Conservation (phyloP, 1,140 invertebrate genomes). For the Drosophila guanche region DNA sequence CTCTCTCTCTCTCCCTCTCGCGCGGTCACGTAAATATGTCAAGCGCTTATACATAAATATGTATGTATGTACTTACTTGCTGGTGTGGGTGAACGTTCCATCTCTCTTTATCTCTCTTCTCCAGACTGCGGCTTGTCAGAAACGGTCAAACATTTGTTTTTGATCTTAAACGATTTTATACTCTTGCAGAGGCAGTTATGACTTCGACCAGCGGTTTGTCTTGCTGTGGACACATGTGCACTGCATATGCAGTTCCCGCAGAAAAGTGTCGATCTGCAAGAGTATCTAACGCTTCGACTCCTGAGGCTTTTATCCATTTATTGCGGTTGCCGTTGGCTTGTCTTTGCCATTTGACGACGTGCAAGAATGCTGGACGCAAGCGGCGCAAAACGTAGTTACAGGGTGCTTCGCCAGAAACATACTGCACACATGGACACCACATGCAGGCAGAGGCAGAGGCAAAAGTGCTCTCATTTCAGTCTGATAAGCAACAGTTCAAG, state of each 20-base stretch:
- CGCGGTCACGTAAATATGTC: conserved; percentile 70
- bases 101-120: conserved; percentile 4
- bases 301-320: background rate
- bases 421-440: conserved; percentile 32
- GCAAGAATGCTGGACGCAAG: conserved; percentile 39
- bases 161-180: conserved; percentile 34
- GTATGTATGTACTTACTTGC: background rate
- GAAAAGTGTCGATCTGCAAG: too few relatives aligned
- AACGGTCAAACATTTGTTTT: conserved; percentile 51
- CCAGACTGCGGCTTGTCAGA: conserved; percentile 22
- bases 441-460: conserved; percentile 24
- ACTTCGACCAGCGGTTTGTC: conserved; percentile 2
- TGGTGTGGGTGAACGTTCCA: conserved; percentile 49
- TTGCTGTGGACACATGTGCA: too few relatives aligned
- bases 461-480: conserved; percentile 42
- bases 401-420: conserved; percentile 24
- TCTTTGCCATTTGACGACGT: conserved; percentile 16
- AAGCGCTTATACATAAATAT: conserved; percentile 18
- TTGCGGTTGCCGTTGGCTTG: conserved; percentile 16
- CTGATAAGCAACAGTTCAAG: conserved; percentile 28
- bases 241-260: too few relatives aligned
- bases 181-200: conserved; percentile 1
- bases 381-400: conserved; percentile 23
- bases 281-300: too few relatives aligned
- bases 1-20: conserved; percentile 21